Evolutionary conservation across 2,797 vertebrate species (phyloP).

Genomic region (Oophaga sylvatica): DNA sequence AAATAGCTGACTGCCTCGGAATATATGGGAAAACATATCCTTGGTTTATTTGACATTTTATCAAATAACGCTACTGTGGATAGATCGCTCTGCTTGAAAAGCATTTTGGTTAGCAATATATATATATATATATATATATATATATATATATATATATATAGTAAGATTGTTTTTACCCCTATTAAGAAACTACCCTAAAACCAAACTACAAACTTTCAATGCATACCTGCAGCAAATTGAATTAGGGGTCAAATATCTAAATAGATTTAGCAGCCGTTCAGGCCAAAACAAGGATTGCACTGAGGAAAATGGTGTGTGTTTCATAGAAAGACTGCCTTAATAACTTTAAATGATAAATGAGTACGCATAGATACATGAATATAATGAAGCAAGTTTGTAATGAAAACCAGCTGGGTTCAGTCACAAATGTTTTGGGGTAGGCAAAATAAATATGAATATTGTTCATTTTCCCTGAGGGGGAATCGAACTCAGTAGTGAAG

Average conservation of each 20-base stretch:
- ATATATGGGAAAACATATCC: constrained; percentile 28
- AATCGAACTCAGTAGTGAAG: constrained; percentile 62
- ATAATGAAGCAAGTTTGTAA: constrained; percentile 61
- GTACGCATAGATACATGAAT: constrained; percentile 57
- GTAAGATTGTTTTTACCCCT: constrained; percentile 19
- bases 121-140: constrained; percentile 4
- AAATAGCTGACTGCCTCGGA: constrained; percentile 11
- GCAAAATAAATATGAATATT: constrained; percentile 64
- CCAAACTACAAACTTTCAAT: constrained; percentile 9
- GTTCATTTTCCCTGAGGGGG: constrained; percentile 62
- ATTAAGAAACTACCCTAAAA: constrained; percentile 43
- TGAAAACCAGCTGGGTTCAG: constrained; percentile 63
- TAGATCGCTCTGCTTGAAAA: neutral
- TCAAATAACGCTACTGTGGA: constrained; percentile 24
- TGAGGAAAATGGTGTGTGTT: constrained; percentile 48
- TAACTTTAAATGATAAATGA: constrained; percentile 61
- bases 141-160: constrained; percentile 19
- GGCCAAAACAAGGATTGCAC: constrained; percentile 48
- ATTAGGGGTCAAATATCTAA: constrained; percentile 54
- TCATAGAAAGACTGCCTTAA: constrained; percentile 58
- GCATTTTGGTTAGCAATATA: constrained; percentile 15
- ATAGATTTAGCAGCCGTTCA: constrained; percentile 55
- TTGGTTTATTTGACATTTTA: constrained; percentile 36
- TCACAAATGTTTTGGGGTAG: constrained; percentile 62
- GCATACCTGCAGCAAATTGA: constrained; percentile 49